A percentile compares a stretch with the other conserved stretches of the same genome.
Evolutionary conservation across 2,113 vertebrate species (phyloP).

Genomic region (Pachyramphus minor): DNA sequence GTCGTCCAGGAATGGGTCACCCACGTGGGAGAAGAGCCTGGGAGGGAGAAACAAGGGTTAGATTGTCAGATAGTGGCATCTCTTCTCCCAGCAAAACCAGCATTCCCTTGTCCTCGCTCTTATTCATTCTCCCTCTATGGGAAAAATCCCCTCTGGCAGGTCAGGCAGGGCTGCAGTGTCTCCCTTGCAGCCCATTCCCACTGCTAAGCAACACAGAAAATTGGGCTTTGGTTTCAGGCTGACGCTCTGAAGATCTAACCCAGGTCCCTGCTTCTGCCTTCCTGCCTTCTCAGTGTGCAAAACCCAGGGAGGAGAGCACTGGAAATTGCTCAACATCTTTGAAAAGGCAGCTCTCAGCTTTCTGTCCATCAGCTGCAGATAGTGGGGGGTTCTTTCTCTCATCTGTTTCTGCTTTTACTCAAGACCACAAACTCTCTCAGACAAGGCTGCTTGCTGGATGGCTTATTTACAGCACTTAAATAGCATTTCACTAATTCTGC

Average conservation of each 20-base stretch:
- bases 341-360: not conserved
- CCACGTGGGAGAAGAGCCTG: slow-evolving; percentile 97
- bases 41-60: not conserved
- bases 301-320: not conserved
- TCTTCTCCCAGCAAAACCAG: not conserved
- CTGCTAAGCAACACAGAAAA: not conserved
- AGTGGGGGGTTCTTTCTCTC: not conserved
- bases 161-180: not conserved
- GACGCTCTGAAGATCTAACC: not conserved
- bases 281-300: not conserved
- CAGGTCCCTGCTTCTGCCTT: not conserved
- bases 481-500: not conserved
- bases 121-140: not conserved
- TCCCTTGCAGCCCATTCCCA: not conserved
- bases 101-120: not conserved
- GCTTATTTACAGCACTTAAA: not conserved
- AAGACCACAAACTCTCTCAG: not conserved
- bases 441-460: not conserved
- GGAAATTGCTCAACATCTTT: not conserved
- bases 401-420: not conserved
- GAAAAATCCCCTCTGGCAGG: not conserved
- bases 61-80: fast-evolving
- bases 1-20: slow-evolving; percentile 95
- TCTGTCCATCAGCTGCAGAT: not conserved
- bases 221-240: not conserved